Percentiles rank a stretch among this genome's conserved stretches.
Conservation (phyloP, 2,888 invertebrate species). For the Masnerella sp. region DNA sequence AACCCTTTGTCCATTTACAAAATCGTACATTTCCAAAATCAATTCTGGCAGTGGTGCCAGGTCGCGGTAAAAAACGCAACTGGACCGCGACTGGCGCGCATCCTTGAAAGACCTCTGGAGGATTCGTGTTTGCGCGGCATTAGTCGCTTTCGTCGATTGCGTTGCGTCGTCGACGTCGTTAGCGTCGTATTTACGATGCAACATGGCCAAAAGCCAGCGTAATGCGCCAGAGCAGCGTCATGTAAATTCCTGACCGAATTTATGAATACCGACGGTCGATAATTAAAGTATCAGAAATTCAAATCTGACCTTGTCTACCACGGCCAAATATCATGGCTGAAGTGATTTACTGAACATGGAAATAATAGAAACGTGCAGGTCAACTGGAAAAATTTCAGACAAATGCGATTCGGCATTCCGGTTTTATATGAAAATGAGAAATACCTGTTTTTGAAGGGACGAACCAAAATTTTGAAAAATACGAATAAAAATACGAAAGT, state of each 20-base stretch:
- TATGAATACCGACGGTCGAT: conserved; percentile 14
- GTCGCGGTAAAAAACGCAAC: conserved; percentile 57
- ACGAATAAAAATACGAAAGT: too few species aligned
- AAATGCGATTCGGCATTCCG: too few species aligned
- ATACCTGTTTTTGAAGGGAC: too few species aligned
- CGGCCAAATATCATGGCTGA: neutral
- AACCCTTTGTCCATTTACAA: too few species aligned
- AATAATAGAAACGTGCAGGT: too few species aligned
- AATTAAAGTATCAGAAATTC: conserved; percentile 2
- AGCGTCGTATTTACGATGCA: conserved; percentile 68
- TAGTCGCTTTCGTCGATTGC: conserved; percentile 48
- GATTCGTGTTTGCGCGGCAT: conserved; percentile 54
- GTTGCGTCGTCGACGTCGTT: conserved; percentile 63
- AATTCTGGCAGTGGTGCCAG: conserved; percentile 66
- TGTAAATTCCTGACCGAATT: conserved; percentile 27
- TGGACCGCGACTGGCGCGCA: conserved; percentile 35
- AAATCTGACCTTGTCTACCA: conserved; percentile 1
- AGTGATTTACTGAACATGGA: neutral
- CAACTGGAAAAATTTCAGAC: too few species aligned
- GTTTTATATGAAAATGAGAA: too few species aligned
- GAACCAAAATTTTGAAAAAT: too few species aligned
- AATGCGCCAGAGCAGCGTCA: conserved; percentile 67
- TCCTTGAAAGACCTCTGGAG: conserved; percentile 32
- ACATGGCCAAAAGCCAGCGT: conserved; percentile 70
- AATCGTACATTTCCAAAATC: too few species aligned